Conservation (phyloP, 2,888 invertebrate species). For the Phania funesta region DNA sequence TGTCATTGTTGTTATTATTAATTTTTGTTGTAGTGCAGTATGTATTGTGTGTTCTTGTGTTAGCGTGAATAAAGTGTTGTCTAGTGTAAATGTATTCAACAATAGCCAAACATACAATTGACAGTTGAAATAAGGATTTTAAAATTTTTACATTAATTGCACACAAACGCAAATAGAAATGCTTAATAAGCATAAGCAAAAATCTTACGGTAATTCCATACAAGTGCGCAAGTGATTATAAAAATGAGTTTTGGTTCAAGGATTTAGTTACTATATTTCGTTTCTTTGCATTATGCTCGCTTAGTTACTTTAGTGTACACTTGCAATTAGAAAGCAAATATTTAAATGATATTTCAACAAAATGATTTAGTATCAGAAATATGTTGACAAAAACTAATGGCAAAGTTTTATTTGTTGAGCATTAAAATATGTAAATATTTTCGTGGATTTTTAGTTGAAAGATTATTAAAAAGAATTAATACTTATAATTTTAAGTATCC, state of each 20-base stretch:
- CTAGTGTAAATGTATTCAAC: slow-evolving; percentile 35
- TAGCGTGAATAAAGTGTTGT: slow-evolving; percentile 1
- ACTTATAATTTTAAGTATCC: no score
- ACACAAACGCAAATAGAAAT: no score
- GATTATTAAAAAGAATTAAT: slow-evolving; percentile 7
- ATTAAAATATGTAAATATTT: slow-evolving; percentile 4
- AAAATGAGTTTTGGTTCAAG: no score
- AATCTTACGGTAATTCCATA: no score
- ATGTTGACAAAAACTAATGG: background rate
- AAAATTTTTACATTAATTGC: background rate
- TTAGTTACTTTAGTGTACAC: background rate
- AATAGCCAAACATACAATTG: slow-evolving; percentile 52
- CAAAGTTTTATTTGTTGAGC: slow-evolving; percentile 23
- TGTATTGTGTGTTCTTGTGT: background rate
- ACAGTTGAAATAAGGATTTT: no score
- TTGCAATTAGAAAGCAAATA: slow-evolving; percentile 53
- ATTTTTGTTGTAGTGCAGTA: slow-evolving; percentile 51
- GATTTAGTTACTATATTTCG: background rate
- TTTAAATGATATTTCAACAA: slow-evolving; percentile 48
- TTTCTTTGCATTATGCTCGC: background rate
- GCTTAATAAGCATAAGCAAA: no score
- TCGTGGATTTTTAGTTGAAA: background rate
- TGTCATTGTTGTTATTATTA: slow-evolving; percentile 32
- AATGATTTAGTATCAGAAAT: slow-evolving; percentile 40
- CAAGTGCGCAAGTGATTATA: background rate